phyloP scores from a whole-genome alignment of 37 sponge, comb jelly and placozoan genomes.

The Cladorhizidae sp. region DNA sequence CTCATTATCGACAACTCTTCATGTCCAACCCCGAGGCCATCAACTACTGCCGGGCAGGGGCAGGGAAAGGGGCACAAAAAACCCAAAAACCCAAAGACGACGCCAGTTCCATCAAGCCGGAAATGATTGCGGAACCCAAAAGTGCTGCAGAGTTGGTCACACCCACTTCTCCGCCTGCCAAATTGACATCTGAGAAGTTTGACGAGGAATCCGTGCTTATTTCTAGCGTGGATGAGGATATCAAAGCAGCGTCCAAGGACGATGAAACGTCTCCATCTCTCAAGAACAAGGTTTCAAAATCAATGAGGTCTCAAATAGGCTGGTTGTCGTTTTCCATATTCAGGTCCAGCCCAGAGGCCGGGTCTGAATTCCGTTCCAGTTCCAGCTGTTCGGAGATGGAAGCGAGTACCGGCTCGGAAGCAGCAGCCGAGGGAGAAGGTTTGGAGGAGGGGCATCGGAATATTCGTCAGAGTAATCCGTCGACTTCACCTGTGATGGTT shows the following conservation, averaged over 20 bases:
- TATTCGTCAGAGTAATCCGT: too few relatives aligned
- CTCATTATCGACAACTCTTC: constrained; percentile 85
- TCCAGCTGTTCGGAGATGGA: background rate
- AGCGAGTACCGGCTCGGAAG: background rate
- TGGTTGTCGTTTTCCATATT: too few relatives aligned
- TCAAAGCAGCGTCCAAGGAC: background rate
- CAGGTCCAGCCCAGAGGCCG: background rate
- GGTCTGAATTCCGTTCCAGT: background rate
- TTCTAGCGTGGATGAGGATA: constrained; percentile 4
- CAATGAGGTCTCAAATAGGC: too few relatives aligned
- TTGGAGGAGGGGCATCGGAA: background rate
- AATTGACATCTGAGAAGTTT: background rate
- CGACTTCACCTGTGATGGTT: too few relatives aligned
- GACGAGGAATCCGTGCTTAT: background rate
- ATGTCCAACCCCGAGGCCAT: constrained; percentile 85
- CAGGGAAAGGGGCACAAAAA: background rate
- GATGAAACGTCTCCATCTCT: background rate
- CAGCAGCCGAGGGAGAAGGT: background rate
- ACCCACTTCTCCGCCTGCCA: background rate
- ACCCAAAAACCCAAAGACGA: background rate
- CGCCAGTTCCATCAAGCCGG: background rate
- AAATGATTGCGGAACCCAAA: background rate
- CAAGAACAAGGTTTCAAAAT: background rate
- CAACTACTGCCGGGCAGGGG: constrained; percentile 56
- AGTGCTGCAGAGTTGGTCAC: background rate